Conservation (phyloP, 2,113 vertebrate species). For the Psittacula cyanocephala region DNA sequence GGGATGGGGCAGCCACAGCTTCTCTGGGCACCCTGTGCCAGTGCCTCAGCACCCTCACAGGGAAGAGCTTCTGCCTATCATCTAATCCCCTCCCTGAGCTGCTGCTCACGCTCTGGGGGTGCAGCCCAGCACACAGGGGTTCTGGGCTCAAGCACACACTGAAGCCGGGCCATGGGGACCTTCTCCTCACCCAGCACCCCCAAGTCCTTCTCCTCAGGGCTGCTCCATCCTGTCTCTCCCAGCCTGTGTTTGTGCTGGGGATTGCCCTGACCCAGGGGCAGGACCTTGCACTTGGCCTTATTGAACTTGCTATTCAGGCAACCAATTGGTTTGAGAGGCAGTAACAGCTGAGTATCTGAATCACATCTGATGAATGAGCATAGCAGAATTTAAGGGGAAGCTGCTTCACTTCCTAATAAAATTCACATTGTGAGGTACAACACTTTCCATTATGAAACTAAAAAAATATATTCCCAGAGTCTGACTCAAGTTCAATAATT, state of each 20-base stretch:
- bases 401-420: neutral
- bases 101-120: neutral
- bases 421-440: constrained; percentile 5
- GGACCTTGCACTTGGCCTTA: neutral
- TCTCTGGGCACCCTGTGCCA: no score
- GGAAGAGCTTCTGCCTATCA: no score
- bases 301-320: neutral
- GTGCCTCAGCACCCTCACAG: no score
- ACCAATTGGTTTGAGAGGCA: neutral
- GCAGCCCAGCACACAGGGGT: neutral
- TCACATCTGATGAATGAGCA: neutral
- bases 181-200: neutral
- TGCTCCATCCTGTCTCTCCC: neutral
- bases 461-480: constrained; percentile 25
- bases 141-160: neutral
- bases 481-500: constrained; percentile 11
- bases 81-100: neutral
- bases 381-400: neutral
- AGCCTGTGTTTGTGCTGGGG: neutral
- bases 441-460: constrained; percentile 1
- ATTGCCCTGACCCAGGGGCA: neutral
- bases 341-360: neutral
- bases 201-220: neutral
- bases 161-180: neutral
- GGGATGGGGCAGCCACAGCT: no score